A percentile compares a stretch with the other conserved stretches of the same genome.
Conservation (phyloP, 2,113 vertebrate species). For the Salvator merianae region DNA sequence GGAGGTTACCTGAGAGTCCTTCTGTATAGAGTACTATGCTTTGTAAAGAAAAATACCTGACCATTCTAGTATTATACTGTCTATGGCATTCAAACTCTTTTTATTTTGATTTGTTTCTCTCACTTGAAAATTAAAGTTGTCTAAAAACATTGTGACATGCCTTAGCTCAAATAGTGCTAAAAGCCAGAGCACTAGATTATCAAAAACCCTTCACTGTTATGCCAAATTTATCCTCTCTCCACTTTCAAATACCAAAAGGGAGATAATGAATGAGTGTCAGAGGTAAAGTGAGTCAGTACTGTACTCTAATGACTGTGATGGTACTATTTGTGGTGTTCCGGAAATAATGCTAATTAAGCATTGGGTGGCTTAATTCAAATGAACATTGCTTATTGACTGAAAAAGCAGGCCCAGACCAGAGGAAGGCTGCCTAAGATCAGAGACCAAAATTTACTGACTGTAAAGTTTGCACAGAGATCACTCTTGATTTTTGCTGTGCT, state of each 20-base stretch:
- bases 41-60: too few species aligned
- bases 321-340: conserved; percentile 1
- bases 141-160: background rate
- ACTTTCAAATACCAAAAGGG: background rate
- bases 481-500: background rate
- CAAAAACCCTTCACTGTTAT: background rate
- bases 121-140: background rate
- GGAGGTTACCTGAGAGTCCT: too few species aligned
- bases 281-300: background rate
- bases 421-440: background rate
- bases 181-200: background rate
- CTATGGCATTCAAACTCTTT: background rate
- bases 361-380: background rate
- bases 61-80: background rate
- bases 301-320: background rate
- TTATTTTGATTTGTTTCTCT: background rate
- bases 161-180: background rate
- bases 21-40: too few species aligned
- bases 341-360: conserved; percentile 14
- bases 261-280: background rate
- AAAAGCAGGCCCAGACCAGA: background rate
- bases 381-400: conserved; percentile 7
- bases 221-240: background rate
- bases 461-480: conserved; percentile 6
- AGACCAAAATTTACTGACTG: background rate